These are phyloP conservation scores for Pseudotriccus pelzelni DNA, from an alignment of 2,797 vertebrate genomes.

Conservation along the genomic window DNA sequence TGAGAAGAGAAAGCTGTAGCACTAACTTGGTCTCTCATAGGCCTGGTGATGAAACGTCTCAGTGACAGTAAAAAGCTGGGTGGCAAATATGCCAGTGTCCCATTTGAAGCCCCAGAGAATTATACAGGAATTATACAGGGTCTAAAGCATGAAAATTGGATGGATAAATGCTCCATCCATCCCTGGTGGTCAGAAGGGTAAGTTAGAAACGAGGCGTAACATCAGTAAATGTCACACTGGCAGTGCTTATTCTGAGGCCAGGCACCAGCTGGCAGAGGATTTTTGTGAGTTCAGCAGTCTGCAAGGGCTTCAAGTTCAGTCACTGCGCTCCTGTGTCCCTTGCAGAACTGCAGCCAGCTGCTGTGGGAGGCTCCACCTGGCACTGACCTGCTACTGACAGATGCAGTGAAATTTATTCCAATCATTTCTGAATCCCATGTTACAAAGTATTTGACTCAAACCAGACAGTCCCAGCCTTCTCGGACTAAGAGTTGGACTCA, in stretches of 20 bases:
- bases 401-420: neutral
- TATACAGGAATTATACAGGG: neutral
- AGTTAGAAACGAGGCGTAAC: accelerated
- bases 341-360: neutral
- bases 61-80: neutral
- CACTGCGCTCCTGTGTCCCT: neutral
- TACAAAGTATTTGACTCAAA: neutral
- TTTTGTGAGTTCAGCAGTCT: neutral
- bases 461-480: neutral
- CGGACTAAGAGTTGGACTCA: neutral
- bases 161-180: neutral
- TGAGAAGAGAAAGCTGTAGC: accelerated
- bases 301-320: neutral
- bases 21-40: neutral
- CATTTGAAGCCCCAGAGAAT: neutral
- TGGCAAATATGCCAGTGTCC: neutral
- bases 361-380: neutral
- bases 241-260: neutral
- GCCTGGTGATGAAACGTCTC: neutral
- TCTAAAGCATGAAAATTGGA: neutral
- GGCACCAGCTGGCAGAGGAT: neutral
- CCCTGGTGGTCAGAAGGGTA: neutral
- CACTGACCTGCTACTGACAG: neutral
- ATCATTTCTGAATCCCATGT: neutral
- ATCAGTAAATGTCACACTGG: neutral